Conservation (phyloP, 2,797 vertebrate species). For the Centroberyx gerrardi region DNA sequence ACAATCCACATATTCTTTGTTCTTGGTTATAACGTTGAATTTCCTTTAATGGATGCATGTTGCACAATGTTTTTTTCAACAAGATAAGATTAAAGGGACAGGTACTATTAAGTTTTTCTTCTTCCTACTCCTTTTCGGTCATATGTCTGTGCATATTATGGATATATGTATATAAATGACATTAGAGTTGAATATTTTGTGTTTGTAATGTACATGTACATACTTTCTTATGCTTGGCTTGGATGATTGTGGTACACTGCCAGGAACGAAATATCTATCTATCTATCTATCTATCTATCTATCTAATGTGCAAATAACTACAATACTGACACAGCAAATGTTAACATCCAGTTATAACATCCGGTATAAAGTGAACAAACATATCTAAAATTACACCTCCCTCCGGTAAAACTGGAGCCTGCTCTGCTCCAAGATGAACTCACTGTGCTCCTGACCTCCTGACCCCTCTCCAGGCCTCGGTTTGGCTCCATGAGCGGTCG, state of each 20-base stretch:
- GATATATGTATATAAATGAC: too few species aligned
- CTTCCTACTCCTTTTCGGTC: too few species aligned
- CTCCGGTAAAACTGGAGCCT: background rate
- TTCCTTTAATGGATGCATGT: background rate
- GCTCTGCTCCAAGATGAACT: background rate
- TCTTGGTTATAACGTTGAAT: background rate
- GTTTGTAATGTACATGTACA: too few species aligned
- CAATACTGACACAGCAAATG: background rate
- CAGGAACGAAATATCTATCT: too few species aligned
- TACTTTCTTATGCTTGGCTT: too few species aligned
- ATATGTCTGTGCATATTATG: too few species aligned
- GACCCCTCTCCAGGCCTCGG: slow-evolving; percentile 72
- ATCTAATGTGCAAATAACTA: too few species aligned
- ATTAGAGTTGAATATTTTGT: too few species aligned
- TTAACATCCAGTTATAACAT: background rate
- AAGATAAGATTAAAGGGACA: too few species aligned
- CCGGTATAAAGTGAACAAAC: background rate
- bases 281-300: too few species aligned
- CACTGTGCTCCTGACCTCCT: background rate
- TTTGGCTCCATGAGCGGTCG: slow-evolving; percentile 85
- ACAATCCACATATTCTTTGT: background rate
- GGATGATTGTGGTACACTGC: too few species aligned
- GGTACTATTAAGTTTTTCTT: too few species aligned
- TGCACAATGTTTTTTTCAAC: background rate
- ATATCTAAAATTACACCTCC: background rate